Base-by-base conservation (phyloP, 2,797 vertebrate species). In the Sylvilagus floridanus region DNA sequence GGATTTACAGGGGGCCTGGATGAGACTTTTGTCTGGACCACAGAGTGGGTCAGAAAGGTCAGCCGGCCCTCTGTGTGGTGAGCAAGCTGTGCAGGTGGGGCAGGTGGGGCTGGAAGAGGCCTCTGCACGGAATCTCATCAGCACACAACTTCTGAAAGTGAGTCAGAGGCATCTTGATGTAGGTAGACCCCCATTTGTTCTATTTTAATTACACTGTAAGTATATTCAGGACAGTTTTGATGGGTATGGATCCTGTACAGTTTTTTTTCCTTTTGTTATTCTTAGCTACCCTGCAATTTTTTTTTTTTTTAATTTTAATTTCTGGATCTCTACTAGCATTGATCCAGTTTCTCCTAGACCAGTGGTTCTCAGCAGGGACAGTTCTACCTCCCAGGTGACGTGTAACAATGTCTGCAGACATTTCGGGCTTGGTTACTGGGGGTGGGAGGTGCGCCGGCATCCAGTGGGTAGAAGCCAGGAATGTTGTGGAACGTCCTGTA, bases 251-350 rank as follows among this genome's bases (percentile, higher is more conserved):
- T 89, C 92, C 78, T 47, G 84, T 95, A 26, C 72, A 75, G 4
- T 72, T 95, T 83, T 63, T 30, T 2, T 28, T 6, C 32, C 4
- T 35, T 37, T 42, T 66, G 17, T 81, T 81, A 50, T 89, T 84
- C 78, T 81, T 88, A 93, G 71, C 65, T 77, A 71, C 14, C 22
- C 71, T 71, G 26, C 17, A 60, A 19, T 87, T 30, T 69, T 30
- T 84, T 91, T 42, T 42, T 42, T 47, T 47, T 95, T 84, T 32
- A 35, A 68, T 86, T 76, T 78, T 88, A 47, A 47, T 65, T 52
- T 88, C 77, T 24, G 73, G 35, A 83, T 72, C n/a, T 82, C 13
- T 84, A 57, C 65, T 71, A 84, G 9, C 50, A 30, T 35, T 79
- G 6, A 75, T 35, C 62, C 24, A 16, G 35, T 2, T 35, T 78